phyloP scores from a whole-genome alignment of 2,888 invertebrate genomes.

The Drosophila pseudotakahashii region DNA sequence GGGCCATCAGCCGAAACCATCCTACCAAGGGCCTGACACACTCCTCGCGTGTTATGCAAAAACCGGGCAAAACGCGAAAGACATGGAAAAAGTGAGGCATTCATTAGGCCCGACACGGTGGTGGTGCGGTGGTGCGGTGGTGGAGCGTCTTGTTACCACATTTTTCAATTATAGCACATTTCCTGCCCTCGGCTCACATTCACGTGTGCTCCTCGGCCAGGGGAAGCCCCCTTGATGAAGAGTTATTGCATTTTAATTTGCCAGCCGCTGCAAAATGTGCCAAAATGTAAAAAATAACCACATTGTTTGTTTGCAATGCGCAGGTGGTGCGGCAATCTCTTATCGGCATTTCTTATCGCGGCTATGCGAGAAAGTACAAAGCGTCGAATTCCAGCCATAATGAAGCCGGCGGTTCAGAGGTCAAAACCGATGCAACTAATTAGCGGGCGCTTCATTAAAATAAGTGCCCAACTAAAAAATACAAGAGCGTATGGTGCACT shows the following conservation, averaged over 20 bases:
- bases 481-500: conserved; percentile 9
- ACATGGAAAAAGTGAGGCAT: conserved; percentile 63
- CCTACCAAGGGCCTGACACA: conserved; percentile 40
- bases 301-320: conserved; percentile 39
- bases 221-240: conserved; percentile 72
- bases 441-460: conserved; percentile 74
- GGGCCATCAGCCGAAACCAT: neutral
- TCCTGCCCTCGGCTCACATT: conserved; percentile 55
- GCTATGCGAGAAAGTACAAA: conserved; percentile 29
- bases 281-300: conserved; percentile 32
- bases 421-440: conserved; percentile 67
- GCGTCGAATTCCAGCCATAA: conserved; percentile 59
- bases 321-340: conserved; percentile 57
- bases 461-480: conserved; percentile 56
- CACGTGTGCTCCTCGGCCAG: conserved; percentile 6
- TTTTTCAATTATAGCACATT: conserved; percentile 82
- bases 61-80: conserved; percentile 47
- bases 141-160: conserved; percentile 81
- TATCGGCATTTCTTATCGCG: conserved; percentile 53
- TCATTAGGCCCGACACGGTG: conserved; percentile 79
- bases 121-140: conserved; percentile 6
- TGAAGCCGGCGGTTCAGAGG: conserved; percentile 71
- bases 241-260: conserved; percentile 83
- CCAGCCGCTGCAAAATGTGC: conserved; percentile 58
- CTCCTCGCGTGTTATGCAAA: conserved; percentile 63